Conservation (phyloP, 2,888 invertebrate genomes). For the Epistrophe grossulariae region DNA sequence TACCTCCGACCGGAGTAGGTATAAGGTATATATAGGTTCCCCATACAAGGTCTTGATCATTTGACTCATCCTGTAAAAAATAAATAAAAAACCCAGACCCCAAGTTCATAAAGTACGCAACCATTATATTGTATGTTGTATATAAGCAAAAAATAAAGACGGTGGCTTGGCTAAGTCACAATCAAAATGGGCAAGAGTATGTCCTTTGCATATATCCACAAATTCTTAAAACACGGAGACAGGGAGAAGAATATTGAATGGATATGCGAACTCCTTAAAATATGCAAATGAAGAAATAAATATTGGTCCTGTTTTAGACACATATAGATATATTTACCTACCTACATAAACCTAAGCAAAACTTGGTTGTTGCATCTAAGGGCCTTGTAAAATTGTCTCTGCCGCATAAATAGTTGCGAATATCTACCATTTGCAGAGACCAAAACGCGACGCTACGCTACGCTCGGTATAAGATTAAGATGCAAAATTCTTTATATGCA, state of each 20-base stretch:
- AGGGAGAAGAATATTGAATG: slow-evolving; percentile 77
- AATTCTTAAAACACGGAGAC: slow-evolving; percentile 78
- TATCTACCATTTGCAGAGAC: slow-evolving; percentile 51
- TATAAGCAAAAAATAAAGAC: slow-evolving; percentile 41
- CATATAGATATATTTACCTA: not conserved
- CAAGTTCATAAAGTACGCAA: slow-evolving; percentile 68
- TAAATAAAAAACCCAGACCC: slow-evolving; percentile 49
- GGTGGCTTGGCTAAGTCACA: slow-evolving; percentile 29
- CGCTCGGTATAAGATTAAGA: slow-evolving; percentile 81
- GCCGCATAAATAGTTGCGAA: slow-evolving; percentile 71
- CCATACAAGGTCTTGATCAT: slow-evolving; percentile 67
- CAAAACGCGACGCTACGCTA: not conserved
- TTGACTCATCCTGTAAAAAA: slow-evolving; percentile 59
- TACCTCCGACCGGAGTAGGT: not conserved
- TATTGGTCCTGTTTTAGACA: slow-evolving; percentile 80
- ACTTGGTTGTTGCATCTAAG: slow-evolving; percentile 47
- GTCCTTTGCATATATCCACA: slow-evolving; percentile 80
- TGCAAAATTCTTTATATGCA: slow-evolving; percentile 84
- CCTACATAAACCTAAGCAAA: slow-evolving; percentile 2
- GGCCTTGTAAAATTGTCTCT: slow-evolving; percentile 58
- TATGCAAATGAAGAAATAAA: slow-evolving; percentile 84
- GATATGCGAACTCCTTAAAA: slow-evolving; percentile 83
- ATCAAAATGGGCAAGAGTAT: slow-evolving; percentile 74
- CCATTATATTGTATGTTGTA: slow-evolving; percentile 21
- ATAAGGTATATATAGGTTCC: not conserved